Evolutionary conservation across 2,797 vertebrate species (phyloP).

Genomic region (Eulemur albifrons): DNA sequence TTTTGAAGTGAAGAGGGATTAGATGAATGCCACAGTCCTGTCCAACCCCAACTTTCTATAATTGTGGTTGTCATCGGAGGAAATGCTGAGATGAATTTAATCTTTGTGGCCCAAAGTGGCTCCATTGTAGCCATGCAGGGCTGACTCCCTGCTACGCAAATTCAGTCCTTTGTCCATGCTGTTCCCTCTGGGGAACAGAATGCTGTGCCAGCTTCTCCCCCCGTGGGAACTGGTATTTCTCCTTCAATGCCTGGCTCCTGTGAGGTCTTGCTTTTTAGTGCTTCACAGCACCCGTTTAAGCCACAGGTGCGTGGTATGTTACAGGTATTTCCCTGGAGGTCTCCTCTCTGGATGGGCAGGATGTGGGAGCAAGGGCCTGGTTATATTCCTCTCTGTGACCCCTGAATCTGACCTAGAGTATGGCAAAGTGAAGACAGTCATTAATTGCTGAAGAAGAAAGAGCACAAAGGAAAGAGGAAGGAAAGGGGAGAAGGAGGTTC

Average conservation of each 20-base stretch:
- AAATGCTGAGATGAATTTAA: background rate
- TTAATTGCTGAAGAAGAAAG: background rate
- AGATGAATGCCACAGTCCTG: background rate
- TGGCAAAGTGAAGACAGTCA: background rate
- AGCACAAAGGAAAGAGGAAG: background rate
- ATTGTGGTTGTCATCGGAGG: background rate
- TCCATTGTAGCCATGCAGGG: background rate
- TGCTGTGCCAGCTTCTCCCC: background rate
- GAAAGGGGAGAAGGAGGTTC: background rate
- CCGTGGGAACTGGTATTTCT: background rate
- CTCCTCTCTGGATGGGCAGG: background rate
- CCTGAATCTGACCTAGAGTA: background rate
- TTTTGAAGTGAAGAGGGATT: background rate
- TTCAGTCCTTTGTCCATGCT: background rate
- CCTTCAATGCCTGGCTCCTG: background rate
- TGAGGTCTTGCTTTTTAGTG: background rate
- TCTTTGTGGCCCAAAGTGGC: background rate
- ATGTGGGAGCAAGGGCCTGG: background rate
- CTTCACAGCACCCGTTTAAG: background rate
- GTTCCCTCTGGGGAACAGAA: too few species aligned
- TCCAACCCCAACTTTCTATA: background rate
- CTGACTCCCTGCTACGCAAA: too few species aligned
- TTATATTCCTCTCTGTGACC: background rate
- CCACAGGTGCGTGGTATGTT: background rate
- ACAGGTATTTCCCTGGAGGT: background rate